Evolutionary conservation across 2,888 invertebrate genomes (phyloP), one percentile per base, ranked within the genome.

Genomic region (Xanthorhoe designata): DNA sequence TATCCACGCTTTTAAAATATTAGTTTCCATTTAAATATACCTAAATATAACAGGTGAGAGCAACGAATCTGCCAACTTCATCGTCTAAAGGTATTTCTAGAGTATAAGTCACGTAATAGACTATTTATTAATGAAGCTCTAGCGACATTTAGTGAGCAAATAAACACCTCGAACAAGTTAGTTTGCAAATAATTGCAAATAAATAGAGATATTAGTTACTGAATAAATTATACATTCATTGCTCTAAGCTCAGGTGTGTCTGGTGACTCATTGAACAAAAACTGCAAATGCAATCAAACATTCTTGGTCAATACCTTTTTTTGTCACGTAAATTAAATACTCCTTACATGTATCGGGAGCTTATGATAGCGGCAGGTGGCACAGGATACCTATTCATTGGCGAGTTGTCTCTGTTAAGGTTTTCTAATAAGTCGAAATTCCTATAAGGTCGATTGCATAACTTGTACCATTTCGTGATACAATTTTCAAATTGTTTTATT

Each of bases 141-240:
- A 7, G 45, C 45, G 17, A 55, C 51, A 17, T 54, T 55, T 52
- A 50, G 54, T 59, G 38, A 66, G 62, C 57, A 75, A 78, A 82
- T 75, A 68, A 70, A 74, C 71, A 64, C 67, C 73, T 69, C 55
- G 66, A 73, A 77, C 78, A 60, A 68, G 75, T 70, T 61, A 42
- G 59, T 60, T 69, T 66, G 60, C 58, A 69, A 69, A 78, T 78
- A 75, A 76, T 75, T 75, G 71, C 69, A 70, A 66, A 76, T 79
- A 77, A 78, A 75, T 68, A 72, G 67, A 72, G 69, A 73, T 75
- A 78, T 78, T 76, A 74, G 69, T 66, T 74, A 64, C 70, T 75
- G 72, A 72, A 72, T 71, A 75, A 72, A 71, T 71, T 72, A 72
- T 63, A 70, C 52, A 70, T 63, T 49, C 35, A 58, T 61, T 63